phyloP scores from a whole-genome alignment of 2,888 invertebrate species.

The Odontocolon sp. region DNA sequence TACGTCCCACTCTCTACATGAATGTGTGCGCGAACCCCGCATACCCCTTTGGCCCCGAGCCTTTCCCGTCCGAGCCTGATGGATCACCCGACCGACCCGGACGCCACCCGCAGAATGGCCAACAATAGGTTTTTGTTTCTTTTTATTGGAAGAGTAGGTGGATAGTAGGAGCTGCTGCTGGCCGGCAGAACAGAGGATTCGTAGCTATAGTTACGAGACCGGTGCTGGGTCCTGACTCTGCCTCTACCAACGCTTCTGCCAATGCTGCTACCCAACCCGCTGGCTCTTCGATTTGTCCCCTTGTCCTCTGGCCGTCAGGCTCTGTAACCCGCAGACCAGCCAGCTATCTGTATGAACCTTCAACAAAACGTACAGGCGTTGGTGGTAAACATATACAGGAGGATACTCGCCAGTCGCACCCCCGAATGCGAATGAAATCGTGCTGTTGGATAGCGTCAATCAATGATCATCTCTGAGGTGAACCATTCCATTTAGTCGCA shows the following conservation, averaged over 20 bases:
- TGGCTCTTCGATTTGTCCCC: constrained; percentile 72
- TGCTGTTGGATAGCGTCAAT: background rate
- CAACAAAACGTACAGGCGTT: constrained; percentile 36
- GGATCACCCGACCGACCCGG: constrained; percentile 75
- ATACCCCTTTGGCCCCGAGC: constrained; percentile 72
- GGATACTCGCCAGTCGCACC: background rate
- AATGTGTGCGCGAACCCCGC: constrained; percentile 40
- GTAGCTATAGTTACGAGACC: constrained; percentile 30
- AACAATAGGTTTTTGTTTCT: constrained; percentile 79
- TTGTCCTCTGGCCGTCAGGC: constrained; percentile 72
- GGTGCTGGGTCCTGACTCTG: constrained; percentile 44
- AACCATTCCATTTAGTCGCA: constrained; percentile 28
- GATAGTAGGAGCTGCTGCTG: constrained; percentile 46
- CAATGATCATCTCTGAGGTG: constrained; percentile 30
- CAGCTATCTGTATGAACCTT: constrained; percentile 10
- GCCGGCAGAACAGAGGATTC: constrained; percentile 44
- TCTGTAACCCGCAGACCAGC: constrained; percentile 68
- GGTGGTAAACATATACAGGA: constrained; percentile 1
- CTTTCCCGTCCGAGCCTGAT: constrained; percentile 77
- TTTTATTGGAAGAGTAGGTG: constrained; percentile 73
- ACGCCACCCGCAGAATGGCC: constrained; percentile 79
- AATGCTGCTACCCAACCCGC: constrained; percentile 71
- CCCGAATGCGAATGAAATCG: background rate
- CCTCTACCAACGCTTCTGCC: background rate
- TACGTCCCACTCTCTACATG: constrained; percentile 47